phyloP scores from a whole-genome alignment of 2,797 vertebrate species.

The Xiphophorus birchmanni region DNA sequence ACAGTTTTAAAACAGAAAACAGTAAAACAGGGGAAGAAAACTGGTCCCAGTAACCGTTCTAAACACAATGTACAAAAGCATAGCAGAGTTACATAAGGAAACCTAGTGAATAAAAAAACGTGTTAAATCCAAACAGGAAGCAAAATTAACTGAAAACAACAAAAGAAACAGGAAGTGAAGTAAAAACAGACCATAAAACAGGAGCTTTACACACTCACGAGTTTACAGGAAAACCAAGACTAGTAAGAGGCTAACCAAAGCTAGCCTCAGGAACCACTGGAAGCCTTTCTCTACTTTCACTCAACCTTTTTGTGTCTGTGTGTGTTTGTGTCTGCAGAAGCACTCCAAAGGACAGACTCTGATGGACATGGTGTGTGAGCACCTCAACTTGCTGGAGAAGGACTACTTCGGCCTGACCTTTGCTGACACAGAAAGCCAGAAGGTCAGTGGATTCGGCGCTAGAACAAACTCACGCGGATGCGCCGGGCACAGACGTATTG shows the following conservation, averaged over 20 bases:
- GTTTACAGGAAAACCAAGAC: not conserved
- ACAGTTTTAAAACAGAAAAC: not conserved
- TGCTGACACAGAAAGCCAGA: slow-evolving; percentile 94
- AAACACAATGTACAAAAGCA: not conserved
- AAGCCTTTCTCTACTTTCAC: not conserved
- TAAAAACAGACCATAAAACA: not conserved
- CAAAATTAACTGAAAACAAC: not conserved
- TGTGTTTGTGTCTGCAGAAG: slow-evolving; percentile 83
- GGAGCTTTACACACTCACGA: not conserved
- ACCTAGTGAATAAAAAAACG: not conserved
- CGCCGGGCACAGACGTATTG: slow-evolving; percentile 28
- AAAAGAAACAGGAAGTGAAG: not conserved
- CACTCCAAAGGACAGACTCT: slow-evolving; percentile 92
- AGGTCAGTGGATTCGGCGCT: slow-evolving; percentile 82
- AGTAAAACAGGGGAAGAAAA: not conserved
- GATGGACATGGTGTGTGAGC: slow-evolving; percentile 92
- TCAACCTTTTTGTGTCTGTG: slow-evolving; percentile 12
- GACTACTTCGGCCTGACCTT: slow-evolving; percentile 96
- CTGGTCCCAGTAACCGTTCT: not conserved
- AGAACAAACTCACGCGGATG: not conserved
- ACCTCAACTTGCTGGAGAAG: slow-evolving; percentile 97
- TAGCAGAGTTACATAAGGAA: not conserved
- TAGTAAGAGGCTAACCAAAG: not conserved
- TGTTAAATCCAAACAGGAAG: not conserved
- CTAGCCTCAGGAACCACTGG: not conserved